phyloP scores from a whole-genome alignment of 2,888 invertebrate species.

The Monoplex corrugatus region DNA sequence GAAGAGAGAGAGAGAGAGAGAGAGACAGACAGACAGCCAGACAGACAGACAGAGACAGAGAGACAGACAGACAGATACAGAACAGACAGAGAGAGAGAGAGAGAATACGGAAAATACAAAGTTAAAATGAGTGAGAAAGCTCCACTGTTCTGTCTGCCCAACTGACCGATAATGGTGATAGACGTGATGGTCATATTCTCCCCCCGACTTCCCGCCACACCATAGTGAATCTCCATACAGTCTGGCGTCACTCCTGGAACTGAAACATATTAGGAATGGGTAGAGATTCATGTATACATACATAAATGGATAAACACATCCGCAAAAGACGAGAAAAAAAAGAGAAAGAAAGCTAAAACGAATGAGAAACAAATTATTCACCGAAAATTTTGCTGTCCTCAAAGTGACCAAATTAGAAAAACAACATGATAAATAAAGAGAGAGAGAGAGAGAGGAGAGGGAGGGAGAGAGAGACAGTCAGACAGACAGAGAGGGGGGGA shows the following conservation, averaged over 20 bases:
- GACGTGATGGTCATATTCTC: constrained; percentile 50
- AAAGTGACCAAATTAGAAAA: neutral
- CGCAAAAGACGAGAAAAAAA: no score
- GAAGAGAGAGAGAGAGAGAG: no score
- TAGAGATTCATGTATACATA: no score
- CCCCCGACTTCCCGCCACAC: constrained; percentile 47
- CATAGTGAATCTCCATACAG: constrained; percentile 54
- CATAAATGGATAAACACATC: neutral
- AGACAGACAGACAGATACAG: no score
- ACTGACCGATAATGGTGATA: constrained; percentile 53
- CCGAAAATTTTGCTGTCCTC: no score
- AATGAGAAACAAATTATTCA: neutral
- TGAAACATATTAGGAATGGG: constrained; percentile 28
- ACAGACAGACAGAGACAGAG: no score
- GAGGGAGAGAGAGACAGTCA: neutral
- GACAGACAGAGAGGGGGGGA: neutral
- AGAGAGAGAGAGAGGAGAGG: neutral
- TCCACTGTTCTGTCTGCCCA: no score
- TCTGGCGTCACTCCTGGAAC: constrained; percentile 41
- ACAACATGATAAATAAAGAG: neutral
- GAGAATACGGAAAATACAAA: no score
- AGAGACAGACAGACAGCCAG: no score
- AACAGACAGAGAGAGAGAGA: no score
- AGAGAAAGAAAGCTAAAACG: no score
- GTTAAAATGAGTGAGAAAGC: no score